These are phyloP conservation scores for Benthosema pterotum DNA, from an alignment of 2,797 vertebrate species.

Conservation along the genomic window DNA sequence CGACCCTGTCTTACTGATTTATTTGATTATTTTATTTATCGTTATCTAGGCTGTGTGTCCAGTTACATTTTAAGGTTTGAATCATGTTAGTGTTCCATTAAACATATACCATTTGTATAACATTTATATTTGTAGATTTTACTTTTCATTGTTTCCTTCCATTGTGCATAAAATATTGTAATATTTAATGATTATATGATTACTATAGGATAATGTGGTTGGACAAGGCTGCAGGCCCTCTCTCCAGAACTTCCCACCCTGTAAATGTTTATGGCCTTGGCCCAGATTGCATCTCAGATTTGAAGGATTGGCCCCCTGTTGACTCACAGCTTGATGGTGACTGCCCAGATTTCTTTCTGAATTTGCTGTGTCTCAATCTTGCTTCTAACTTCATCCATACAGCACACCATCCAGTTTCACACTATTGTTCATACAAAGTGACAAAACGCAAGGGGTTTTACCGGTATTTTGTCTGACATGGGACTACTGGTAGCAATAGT, in stretches of 20 bases:
- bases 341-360: constrained; percentile 64
- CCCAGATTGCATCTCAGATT: constrained; percentile 78
- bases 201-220: constrained; percentile 65
- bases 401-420: constrained; percentile 20
- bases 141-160: too few relatives aligned
- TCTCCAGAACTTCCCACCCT: constrained; percentile 71
- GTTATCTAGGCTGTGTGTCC: too few relatives aligned
- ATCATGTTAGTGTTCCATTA: too few relatives aligned
- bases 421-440: background rate
- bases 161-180: too few relatives aligned
- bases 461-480: constrained; percentile 2
- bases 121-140: too few relatives aligned
- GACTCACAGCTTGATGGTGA: constrained; percentile 78
- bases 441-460: background rate
- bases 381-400: constrained; percentile 23
- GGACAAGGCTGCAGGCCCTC: constrained; percentile 56
- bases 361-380: constrained; percentile 64
- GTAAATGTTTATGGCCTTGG: constrained; percentile 78
- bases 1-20: too few relatives aligned
- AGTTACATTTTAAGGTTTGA: too few relatives aligned
- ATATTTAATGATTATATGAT: too few relatives aligned
- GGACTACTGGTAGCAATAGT: too few relatives aligned
- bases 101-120: too few relatives aligned
- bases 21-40: too few relatives aligned
- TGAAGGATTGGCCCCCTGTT: constrained; percentile 74